phyloP scores from a whole-genome alignment of 2,113 vertebrate genomes.

The Peromyscus californicus region DNA sequence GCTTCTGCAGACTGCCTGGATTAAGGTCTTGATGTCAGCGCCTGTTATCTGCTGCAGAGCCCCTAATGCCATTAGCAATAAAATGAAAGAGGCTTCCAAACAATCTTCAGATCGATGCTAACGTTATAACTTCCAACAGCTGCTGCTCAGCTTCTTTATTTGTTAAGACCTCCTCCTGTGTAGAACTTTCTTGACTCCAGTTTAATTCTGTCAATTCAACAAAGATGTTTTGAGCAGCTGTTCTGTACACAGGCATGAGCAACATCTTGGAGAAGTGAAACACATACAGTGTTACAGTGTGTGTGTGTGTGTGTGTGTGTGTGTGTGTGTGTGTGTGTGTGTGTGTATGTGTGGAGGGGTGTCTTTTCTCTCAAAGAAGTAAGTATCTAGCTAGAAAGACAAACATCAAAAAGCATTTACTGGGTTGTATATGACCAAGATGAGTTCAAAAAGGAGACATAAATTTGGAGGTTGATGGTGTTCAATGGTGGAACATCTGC shows the following conservation, averaged over 20 bases:
- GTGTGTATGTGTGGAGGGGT: too few species aligned
- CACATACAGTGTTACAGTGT: background rate
- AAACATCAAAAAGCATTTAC: background rate
- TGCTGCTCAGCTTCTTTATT: slow-evolving; percentile 81
- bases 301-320: background rate
- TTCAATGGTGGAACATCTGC: background rate
- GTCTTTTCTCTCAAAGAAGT: background rate
- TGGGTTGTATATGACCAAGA: background rate
- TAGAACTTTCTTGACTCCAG: slow-evolving; percentile 79
- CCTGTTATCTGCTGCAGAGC: slow-evolving; percentile 86
- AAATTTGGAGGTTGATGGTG: background rate
- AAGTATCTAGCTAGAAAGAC: slow-evolving; percentile 23
- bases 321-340: too few species aligned
- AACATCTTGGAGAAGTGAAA: slow-evolving; percentile 48
- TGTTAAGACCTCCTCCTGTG: slow-evolving; percentile 79
- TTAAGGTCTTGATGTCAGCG: slow-evolving; percentile 86
- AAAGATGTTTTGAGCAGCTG: slow-evolving; percentile 74
- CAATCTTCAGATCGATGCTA: slow-evolving; percentile 89
- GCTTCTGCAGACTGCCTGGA: slow-evolving; percentile 83
- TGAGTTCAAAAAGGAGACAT: slow-evolving; percentile 37
- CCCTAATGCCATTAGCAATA: slow-evolving; percentile 90
- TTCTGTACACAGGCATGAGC: slow-evolving; percentile 38
- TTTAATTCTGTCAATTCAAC: slow-evolving; percentile 81
- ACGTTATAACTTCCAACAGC: slow-evolving; percentile 86
- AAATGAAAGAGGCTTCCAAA: slow-evolving; percentile 89